Conservation (phyloP, 2,113 vertebrate genomes). For the Campylomormyrus numenius region DNA sequence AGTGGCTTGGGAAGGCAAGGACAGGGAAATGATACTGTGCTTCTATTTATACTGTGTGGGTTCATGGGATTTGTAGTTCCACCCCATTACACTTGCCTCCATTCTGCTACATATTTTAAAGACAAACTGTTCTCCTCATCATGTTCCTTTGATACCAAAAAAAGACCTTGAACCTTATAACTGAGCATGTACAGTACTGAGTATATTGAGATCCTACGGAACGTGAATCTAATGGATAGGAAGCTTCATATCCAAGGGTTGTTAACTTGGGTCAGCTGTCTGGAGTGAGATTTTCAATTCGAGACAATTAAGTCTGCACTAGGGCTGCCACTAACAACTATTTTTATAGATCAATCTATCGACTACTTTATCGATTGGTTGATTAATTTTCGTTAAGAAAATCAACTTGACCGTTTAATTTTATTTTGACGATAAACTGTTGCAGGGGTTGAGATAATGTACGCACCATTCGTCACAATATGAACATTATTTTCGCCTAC, state of each 20-base stretch:
- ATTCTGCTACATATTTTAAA: background rate
- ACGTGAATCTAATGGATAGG: background rate
- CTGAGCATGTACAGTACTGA: background rate
- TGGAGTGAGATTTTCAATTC: background rate
- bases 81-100: background rate
- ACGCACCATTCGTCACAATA: too few species aligned
- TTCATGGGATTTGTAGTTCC: background rate
- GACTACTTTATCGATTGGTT: too few species aligned
- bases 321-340: too few species aligned
- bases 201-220: background rate
- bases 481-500: too few species aligned
- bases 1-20: background rate
- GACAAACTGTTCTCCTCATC: background rate
- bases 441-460: too few species aligned
- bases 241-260: background rate
- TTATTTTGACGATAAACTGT: too few species aligned
- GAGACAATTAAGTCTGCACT: too few species aligned
- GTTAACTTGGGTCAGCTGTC: background rate
- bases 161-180: background rate
- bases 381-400: too few species aligned
- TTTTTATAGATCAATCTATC: too few species aligned
- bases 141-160: background rate
- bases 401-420: too few species aligned
- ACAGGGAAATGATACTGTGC: background rate
- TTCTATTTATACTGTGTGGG: background rate